Evolutionary conservation across 2,113 vertebrate genomes (phyloP), one percentile per base, ranked within the genome.

Genomic region (Corvus moneduloides): DNA sequence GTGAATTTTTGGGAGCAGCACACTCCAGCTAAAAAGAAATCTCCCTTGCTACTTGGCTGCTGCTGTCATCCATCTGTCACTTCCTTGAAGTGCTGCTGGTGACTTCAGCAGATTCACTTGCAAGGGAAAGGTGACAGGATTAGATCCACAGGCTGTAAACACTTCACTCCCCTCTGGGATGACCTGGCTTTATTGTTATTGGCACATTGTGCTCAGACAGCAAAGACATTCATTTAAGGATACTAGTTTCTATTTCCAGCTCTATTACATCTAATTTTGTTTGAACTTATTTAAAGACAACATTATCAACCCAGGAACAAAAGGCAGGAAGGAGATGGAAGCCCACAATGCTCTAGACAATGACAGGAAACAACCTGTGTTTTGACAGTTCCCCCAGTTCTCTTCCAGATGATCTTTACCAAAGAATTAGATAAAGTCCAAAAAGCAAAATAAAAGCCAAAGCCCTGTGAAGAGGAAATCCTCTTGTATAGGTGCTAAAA

Each of bases 291-390:
- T 93, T 95, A 92, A 96, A 96, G 79, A 48, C 67, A 90, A 77
- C 72, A 89, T 80, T 77, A 88, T 84, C 86, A 59, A 81, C 27
- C 63, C 82, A 86, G 79, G 87, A 95, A 96, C 92, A 96, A 97
- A 93, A 67, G 79, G 24, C 95, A 97, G 96, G 96, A 97, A 95
- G 95, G 94, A 93, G 72, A 86, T 89, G 72, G 89, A 94, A 94
- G 87, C 77, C 82, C 87, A 84, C 93, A 94, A 30, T 84, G 72
- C 72, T 77, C 67, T 8, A 43, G 79, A 97, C 94, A 97, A 97
- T 91, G 56, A 55, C 30, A 52, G 96, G 94, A 96, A 95, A 87
- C 2, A 6, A 82, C 56, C 72, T 5, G 17, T 90, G 82, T 94
- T 95, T 90, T 93, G 87, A 93, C 73, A 79, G 74, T 94, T 96